Evolutionary conservation across 64 coral and sea anemone species (phyloP).

Genomic region (Orbicella faveolata): DNA sequence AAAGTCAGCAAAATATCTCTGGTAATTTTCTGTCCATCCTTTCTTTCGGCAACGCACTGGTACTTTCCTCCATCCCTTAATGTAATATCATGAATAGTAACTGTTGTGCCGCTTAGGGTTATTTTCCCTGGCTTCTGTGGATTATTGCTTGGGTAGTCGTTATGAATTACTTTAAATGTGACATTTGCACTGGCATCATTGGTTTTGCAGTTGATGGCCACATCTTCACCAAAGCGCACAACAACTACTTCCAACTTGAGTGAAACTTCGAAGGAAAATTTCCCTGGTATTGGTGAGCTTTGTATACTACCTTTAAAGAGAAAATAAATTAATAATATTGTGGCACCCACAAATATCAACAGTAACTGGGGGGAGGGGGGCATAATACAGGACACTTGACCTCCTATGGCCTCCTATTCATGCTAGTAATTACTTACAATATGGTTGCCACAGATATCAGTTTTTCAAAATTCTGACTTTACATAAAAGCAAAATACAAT

Average conservation of each 20-base stretch:
- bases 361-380: too few species aligned
- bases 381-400: too few species aligned
- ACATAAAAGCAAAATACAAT: too few species aligned
- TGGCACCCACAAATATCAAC: too few species aligned
- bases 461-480: too few species aligned
- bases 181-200: conserved; percentile 13
- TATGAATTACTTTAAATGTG: neutral
- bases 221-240: neutral
- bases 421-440: too few species aligned
- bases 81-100: neutral
- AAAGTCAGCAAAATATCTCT: neutral
- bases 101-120: neutral
- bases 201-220: neutral
- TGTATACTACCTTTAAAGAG: neutral
- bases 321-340: neutral
- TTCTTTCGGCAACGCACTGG: conserved; percentile 10
- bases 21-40: neutral
- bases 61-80: neutral
- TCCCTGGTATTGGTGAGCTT: neutral
- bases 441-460: too few species aligned
- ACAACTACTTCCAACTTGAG: neutral
- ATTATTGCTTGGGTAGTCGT: neutral
- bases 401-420: too few species aligned
- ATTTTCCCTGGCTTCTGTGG: neutral
- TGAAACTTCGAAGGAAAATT: neutral